phyloP scores from a whole-genome alignment of 1,140 invertebrate species.

The Centruroides sculpturatus region DNA sequence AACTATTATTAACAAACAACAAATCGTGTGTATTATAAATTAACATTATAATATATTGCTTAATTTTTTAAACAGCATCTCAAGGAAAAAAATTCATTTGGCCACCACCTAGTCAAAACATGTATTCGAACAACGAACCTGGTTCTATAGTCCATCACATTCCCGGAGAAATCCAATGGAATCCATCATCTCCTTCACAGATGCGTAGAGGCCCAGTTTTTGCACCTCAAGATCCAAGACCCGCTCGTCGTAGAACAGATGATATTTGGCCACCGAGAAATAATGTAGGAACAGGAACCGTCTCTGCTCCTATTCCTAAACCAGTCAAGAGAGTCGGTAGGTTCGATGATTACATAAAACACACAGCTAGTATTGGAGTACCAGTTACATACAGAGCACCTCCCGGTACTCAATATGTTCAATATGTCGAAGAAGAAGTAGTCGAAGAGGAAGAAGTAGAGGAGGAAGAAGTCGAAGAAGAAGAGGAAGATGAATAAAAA shows the following conservation, averaged over 20 bases:
- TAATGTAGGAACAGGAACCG: neutral
- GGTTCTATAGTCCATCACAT: too few relatives aligned
- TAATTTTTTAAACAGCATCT: too few relatives aligned
- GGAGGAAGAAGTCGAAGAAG: too few relatives aligned
- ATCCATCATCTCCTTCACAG: slow-evolving; percentile 7
- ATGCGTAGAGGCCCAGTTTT: neutral
- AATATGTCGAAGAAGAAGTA: too few relatives aligned
- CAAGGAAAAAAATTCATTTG: too few relatives aligned
- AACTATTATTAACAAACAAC: too few relatives aligned
- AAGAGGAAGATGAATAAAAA: too few relatives aligned
- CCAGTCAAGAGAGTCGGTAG: slow-evolving; percentile 1
- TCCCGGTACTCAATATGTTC: slow-evolving; percentile 16
- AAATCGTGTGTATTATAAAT: too few relatives aligned
- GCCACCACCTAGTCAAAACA: too few relatives aligned
- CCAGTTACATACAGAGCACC: slow-evolving; percentile 18
- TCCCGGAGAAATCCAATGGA: slow-evolving; percentile 7
- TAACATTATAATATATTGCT: too few relatives aligned
- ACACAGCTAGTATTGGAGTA: slow-evolving; percentile 10
- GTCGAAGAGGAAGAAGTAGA: too few relatives aligned
- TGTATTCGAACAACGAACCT: too few relatives aligned
- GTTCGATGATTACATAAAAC: slow-evolving; percentile 10
- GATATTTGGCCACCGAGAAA: slow-evolving; percentile 13
- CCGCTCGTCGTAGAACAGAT: slow-evolving; percentile 5
- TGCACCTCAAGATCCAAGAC: neutral
- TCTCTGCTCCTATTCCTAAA: neutral